These are phyloP conservation scores for Isichthys henryi DNA, from an alignment of 2,113 vertebrate species.

Conservation along the genomic window DNA sequence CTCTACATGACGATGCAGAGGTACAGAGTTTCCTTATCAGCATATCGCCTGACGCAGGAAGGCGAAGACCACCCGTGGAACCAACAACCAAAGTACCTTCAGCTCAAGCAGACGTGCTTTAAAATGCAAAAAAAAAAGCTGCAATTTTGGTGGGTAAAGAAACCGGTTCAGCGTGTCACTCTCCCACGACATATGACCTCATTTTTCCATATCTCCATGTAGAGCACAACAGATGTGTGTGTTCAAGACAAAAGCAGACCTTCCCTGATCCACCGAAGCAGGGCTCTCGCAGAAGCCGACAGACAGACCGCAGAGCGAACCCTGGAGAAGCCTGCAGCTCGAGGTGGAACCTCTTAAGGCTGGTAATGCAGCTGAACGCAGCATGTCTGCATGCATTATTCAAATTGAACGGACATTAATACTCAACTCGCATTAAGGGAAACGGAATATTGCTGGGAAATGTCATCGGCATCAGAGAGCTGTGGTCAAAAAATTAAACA, in stretches of 20 bases:
- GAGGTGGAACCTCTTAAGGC: not conserved
- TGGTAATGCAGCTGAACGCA: not conserved
- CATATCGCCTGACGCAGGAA: not conserved
- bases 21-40: not conserved
- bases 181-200: slow-evolving; percentile 44
- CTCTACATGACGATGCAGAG: not conserved
- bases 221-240: slow-evolving; percentile 33
- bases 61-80: not conserved
- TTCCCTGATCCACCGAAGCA: not conserved
- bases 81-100: not conserved
- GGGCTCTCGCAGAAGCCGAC: not conserved
- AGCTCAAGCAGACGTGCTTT: not conserved
- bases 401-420: not conserved
- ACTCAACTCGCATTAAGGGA: not conserved
- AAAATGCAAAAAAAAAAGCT: not conserved
- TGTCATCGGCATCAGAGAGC: not conserved
- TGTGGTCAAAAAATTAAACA: not conserved
- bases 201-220: slow-evolving; percentile 38
- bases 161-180: slow-evolving; percentile 10
- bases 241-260: not conserved
- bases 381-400: slow-evolving; percentile 1
- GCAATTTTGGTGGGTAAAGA: not conserved
- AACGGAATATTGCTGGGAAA: not conserved
- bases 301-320: not conserved
- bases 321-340: not conserved